phyloP scores from a whole-genome alignment of 2,797 vertebrate species.

The Sebastes wilsoni region DNA sequence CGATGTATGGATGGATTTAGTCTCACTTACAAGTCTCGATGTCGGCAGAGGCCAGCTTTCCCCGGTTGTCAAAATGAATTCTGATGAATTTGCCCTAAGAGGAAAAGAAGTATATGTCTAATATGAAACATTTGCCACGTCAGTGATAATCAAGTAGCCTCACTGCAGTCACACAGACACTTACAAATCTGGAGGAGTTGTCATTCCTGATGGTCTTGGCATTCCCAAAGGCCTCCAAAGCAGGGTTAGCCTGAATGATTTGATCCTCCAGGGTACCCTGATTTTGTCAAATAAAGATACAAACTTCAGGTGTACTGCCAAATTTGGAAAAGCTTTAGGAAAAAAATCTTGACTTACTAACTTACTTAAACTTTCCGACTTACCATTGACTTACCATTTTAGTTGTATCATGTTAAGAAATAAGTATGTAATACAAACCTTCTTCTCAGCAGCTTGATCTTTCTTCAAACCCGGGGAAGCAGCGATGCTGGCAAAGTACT shows the following conservation, averaged over 20 bases:
- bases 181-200: conserved; percentile 91
- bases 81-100: conserved; percentile 92
- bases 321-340: background rate
- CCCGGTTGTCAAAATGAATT: conserved; percentile 90
- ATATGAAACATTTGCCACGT: background rate
- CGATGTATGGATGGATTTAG: background rate
- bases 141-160: background rate
- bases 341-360: background rate
- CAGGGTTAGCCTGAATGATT: conserved; percentile 91
- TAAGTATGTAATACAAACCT: conserved; percentile 67
- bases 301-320: background rate
- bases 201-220: conserved; percentile 92
- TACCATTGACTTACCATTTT: background rate
- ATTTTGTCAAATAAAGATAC: background rate
- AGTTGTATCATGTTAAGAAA: background rate
- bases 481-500: conserved; percentile 91
- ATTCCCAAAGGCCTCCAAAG: conserved; percentile 90
- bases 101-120: background rate
- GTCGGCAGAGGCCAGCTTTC: conserved; percentile 91
- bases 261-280: conserved; percentile 91
- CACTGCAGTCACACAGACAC: conserved; percentile 45
- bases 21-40: conserved; percentile 90
- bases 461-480: conserved; percentile 85
- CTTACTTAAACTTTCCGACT: background rate
- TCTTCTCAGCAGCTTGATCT: conserved; percentile 79